Evolutionary conservation across 2,113 vertebrate species (phyloP).

Genomic region (Pogonocichla stellata): DNA sequence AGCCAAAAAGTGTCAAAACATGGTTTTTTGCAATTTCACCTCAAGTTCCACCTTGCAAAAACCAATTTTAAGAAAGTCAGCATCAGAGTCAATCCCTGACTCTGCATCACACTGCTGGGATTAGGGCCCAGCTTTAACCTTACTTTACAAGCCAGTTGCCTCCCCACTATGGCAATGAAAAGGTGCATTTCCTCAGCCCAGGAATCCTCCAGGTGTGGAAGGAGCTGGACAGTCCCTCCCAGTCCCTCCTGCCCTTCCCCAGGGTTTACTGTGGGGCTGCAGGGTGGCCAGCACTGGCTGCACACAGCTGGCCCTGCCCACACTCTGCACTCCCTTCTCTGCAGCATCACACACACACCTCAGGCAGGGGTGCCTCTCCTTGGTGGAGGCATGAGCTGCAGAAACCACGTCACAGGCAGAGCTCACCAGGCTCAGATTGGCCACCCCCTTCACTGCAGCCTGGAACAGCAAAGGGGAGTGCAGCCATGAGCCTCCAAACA

Average conservation of each 20-base stretch:
- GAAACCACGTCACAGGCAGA: conserved; percentile 78
- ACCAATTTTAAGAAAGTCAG: neutral
- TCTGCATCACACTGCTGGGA: neutral
- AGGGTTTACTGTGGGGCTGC: conserved; percentile 84
- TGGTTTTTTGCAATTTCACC: neutral
- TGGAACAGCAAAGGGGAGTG: neutral
- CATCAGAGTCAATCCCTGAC: neutral
- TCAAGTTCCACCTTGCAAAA: neutral
- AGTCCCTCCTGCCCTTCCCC: too few relatives aligned
- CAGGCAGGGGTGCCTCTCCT: conserved; percentile 82
- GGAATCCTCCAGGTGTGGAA: neutral
- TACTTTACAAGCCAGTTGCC: rapidly evolving
- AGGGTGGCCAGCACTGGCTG: conserved; percentile 83
- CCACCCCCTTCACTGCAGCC: conserved; percentile 75
- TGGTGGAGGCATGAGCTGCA: conserved; percentile 77
- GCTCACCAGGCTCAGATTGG: conserved; percentile 78
- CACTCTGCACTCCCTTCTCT: conserved; percentile 58
- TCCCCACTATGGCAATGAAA: neutral
- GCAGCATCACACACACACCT: conserved; percentile 81
- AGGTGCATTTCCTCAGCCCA: neutral
- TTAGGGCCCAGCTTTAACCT: neutral
- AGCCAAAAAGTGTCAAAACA: rapidly evolving
- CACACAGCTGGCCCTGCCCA: conserved; percentile 57
- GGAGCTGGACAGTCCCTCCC: neutral
- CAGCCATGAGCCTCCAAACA: neutral